Conservation (phyloP, 2,797 vertebrate genomes). For the Trachops cirrhosus region DNA sequence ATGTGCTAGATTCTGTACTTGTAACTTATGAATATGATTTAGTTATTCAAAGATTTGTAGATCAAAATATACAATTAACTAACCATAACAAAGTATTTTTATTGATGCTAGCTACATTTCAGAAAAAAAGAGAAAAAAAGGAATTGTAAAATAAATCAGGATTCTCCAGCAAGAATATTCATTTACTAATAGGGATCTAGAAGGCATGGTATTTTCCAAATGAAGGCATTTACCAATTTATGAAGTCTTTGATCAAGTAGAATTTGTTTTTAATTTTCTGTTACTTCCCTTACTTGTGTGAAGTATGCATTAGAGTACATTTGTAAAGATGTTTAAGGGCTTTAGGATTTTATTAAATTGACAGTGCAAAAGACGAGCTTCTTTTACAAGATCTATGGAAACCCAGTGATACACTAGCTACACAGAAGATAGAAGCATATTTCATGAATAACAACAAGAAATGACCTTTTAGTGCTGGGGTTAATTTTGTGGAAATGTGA, state of each 20-base stretch:
- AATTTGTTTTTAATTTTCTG: neutral
- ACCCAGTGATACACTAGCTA: neutral
- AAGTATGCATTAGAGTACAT: neutral
- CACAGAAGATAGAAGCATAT: neutral
- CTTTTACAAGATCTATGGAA: neutral
- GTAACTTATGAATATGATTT: neutral
- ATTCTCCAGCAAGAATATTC: neutral
- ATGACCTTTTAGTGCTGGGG: neutral
- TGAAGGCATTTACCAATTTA: neutral
- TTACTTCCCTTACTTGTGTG: neutral
- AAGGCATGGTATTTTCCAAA: slow-evolving; percentile 27
- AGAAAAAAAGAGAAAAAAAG: neutral
- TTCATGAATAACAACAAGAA: neutral
- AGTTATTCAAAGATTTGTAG: slow-evolving; percentile 21
- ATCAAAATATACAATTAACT: neutral
- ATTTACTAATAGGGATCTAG: neutral
- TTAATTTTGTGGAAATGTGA: slow-evolving; percentile 36
- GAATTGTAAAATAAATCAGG: slow-evolving; percentile 32
- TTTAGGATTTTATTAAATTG: slow-evolving; percentile 6
- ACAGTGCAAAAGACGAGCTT: neutral
- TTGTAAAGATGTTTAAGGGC: neutral
- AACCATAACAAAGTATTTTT: neutral
- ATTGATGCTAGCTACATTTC: neutral
- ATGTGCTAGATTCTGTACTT: neutral
- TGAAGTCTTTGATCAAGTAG: neutral